Percentiles rank a stretch among this genome's conserved stretches.
phyloP scores from a whole-genome alignment of 2,113 vertebrate genomes.

The Pollachius pollachius region DNA sequence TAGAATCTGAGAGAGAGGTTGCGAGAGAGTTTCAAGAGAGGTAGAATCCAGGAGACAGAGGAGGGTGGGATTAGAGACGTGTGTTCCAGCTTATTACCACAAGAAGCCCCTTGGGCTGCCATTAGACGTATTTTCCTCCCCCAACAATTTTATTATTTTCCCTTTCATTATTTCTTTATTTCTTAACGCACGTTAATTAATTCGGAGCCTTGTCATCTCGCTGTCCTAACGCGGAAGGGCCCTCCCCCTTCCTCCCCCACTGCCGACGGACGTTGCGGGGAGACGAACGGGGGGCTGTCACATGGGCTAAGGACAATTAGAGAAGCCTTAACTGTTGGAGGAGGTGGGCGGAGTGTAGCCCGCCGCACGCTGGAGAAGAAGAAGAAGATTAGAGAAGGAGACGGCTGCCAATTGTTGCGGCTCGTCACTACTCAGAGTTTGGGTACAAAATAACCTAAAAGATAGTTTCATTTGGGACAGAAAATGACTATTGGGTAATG shows the following conservation, averaged over 20 bases:
- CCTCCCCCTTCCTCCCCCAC: constrained; percentile 64
- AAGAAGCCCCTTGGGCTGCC: constrained; percentile 62
- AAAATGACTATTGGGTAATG: too few relatives aligned
- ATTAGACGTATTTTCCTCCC: constrained; percentile 73
- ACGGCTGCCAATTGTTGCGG: background rate
- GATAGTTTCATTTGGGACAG: background rate
- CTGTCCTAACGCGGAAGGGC: constrained; percentile 63
- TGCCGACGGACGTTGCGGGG: constrained; percentile 61
- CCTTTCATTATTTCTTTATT: constrained; percentile 42
- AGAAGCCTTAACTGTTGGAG: constrained; percentile 40
- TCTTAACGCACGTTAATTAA: constrained; percentile 75
- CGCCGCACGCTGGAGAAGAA: too few relatives aligned
- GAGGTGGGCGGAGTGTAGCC: constrained; percentile 40
- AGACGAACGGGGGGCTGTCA: constrained; percentile 68
- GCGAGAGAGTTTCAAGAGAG: constrained; percentile 8
- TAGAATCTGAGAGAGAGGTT: constrained; percentile 11
- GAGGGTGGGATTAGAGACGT: constrained; percentile 21
- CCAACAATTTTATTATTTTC: constrained; percentile 48
- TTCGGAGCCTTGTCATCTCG: constrained; percentile 71
- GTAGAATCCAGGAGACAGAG: constrained; percentile 13
- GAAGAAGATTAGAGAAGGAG: background rate
- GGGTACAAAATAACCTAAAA: background rate
- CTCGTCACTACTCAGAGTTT: too few relatives aligned
- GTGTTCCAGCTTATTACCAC: constrained; percentile 74
- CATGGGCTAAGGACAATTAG: constrained; percentile 55